phyloP scores from a whole-genome alignment of 2,888 invertebrate species.

The Venusia cambrica region DNA sequence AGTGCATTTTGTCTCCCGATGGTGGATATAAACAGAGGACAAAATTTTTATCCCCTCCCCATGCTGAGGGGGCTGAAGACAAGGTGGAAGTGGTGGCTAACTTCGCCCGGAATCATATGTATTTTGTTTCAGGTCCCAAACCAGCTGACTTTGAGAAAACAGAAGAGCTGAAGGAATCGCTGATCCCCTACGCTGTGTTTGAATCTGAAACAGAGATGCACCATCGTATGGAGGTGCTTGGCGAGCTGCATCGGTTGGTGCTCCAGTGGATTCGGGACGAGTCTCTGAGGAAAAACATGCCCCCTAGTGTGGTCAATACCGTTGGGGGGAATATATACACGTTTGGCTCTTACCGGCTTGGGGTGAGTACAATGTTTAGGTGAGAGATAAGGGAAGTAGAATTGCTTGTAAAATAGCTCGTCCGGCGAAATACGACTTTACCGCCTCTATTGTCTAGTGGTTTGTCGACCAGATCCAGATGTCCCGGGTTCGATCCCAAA shows the following conservation, averaged over 20 bases:
- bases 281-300: slow-evolving; percentile 94
- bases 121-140: slow-evolving; percentile 88
- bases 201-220: slow-evolving; percentile 94
- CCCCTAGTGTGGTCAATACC: slow-evolving; percentile 92
- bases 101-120: too few relatives aligned
- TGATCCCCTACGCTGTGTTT: slow-evolving; percentile 93
- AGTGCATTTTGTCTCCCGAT: too few relatives aligned
- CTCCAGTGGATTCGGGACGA: slow-evolving; percentile 97
- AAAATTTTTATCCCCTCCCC: too few relatives aligned
- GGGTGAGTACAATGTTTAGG: slow-evolving; percentile 82
- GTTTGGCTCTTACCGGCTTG: slow-evolving; percentile 98
- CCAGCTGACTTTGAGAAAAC: slow-evolving; percentile 88
- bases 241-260: slow-evolving; percentile 93
- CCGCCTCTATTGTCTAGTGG: too few relatives aligned
- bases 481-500: too few relatives aligned
- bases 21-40: too few relatives aligned
- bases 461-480: too few relatives aligned
- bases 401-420: too few relatives aligned
- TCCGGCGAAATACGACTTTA: too few relatives aligned
- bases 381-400: too few relatives aligned
- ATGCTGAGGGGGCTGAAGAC: too few relatives aligned
- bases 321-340: slow-evolving; percentile 99
- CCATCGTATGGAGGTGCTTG: slow-evolving; percentile 92
- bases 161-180: slow-evolving; percentile 87
- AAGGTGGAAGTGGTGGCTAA: too few relatives aligned